A percentile compares a stretch with the other conserved stretches of the same genome.
Conservation (phyloP, 2,888 invertebrate species). For the Synanthedon andrenaeformis region DNA sequence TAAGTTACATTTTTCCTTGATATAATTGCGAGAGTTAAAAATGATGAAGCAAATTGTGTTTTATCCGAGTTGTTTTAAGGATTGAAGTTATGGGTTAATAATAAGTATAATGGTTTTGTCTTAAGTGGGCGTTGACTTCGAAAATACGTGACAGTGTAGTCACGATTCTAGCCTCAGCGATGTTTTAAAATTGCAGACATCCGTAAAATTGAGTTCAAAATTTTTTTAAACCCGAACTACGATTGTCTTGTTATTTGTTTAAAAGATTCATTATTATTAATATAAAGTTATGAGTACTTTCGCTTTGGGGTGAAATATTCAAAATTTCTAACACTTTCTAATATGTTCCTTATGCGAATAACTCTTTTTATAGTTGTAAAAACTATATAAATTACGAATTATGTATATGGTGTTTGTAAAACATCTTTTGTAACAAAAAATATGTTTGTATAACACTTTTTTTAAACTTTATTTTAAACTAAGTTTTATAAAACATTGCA, state of each 20-base stretch:
- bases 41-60: slow-evolving; percentile 2
- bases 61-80: background rate
- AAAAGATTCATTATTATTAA: background rate
- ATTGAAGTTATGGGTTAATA: slow-evolving; percentile 8
- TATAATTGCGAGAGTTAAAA: slow-evolving; percentile 21
- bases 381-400: too few relatives aligned
- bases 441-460: too few relatives aligned
- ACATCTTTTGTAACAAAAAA: too few relatives aligned
- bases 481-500: too few relatives aligned
- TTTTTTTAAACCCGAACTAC: background rate
- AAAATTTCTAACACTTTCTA: too few relatives aligned
- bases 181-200: background rate
- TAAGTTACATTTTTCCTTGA: slow-evolving; percentile 9
- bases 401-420: too few relatives aligned
- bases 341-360: too few relatives aligned
- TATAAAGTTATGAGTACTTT: too few relatives aligned
- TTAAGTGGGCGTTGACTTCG: slow-evolving; percentile 51
- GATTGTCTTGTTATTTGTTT: background rate
- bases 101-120: slow-evolving; percentile 32
- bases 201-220: background rate
- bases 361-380: too few relatives aligned
- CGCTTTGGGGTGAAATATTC: too few relatives aligned
- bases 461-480: too few relatives aligned
- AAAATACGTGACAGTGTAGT: slow-evolving; percentile 34
- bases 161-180: slow-evolving; percentile 26